A percentile compares a stretch with the other conserved stretches of the same genome.
These are phyloP conservation scores for Cardinalis cardinalis DNA, from an alignment of 2,113 vertebrate species.

Conservation along the genomic window DNA sequence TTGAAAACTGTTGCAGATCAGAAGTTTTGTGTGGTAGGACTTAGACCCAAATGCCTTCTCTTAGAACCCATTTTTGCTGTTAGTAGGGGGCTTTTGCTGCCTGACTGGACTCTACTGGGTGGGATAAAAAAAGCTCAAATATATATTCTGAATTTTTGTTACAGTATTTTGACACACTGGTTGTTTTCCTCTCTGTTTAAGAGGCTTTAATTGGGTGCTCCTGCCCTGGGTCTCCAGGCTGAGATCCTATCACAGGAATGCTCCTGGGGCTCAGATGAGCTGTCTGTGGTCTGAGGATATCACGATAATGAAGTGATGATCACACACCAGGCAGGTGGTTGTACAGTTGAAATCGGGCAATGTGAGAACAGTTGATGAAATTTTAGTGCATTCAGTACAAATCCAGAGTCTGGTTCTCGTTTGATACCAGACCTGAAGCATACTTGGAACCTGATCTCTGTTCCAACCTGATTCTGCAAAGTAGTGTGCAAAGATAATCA, in stretches of 20 bases:
- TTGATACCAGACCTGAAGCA: background rate
- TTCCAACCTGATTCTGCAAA: background rate
- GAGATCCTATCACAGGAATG: background rate
- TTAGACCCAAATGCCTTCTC: background rate
- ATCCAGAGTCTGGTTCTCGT: background rate
- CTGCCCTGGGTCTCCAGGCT: background rate
- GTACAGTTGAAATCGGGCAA: background rate
- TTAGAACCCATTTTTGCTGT: background rate
- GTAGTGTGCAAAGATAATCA: background rate
- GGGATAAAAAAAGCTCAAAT: background rate
- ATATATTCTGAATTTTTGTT: background rate
- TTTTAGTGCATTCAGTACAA: background rate
- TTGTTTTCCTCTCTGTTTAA: background rate
- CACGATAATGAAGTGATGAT: accelerated
- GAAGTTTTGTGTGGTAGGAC: background rate
- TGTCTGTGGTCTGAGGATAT: background rate
- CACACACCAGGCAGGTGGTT: background rate
- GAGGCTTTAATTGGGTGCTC: background rate
- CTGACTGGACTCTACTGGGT: background rate
- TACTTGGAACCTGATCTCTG: background rate
- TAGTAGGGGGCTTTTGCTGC: background rate
- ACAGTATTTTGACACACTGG: background rate
- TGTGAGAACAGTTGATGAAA: background rate
- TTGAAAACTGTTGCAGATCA: background rate
- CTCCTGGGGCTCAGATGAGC: background rate